Base-by-base conservation (phyloP, 1,140 invertebrate genomes). In the Drosophila yakuba region DNA sequence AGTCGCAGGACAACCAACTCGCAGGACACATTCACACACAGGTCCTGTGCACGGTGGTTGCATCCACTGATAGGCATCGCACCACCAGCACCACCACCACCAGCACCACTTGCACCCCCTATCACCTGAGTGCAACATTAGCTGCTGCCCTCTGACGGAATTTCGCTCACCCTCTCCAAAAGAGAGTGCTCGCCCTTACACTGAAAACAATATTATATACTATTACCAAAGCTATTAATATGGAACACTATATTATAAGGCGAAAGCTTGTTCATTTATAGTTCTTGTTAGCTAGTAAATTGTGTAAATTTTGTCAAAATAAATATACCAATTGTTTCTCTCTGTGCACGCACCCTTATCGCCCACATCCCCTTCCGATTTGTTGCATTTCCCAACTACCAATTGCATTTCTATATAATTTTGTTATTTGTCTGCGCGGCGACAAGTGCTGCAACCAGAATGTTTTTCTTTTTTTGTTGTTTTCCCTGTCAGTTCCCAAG, bases 361-460 rank as follows among this genome's bases (percentile, higher is more conserved):
- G 2, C 11, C 15, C 10, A 47, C 60, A 59, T 64, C 23, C 41
- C 41, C 61, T 38, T 15, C 32, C 62, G 28, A 76, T 57, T 79
- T 57, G 57, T 59, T 66, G 38, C 32, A 47, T 58, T 88, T 64
- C 59, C 78, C 66, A 54, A 48, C 51, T 73, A 36, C 54, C 58
- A 17, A 68, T 78, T 58, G 61, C 73, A 81, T 78, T 88, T 88
- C 83, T 79, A 76, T 82, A 88, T 86, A 76, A 86, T 80, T 88
- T 88, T 57, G 47, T 80, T 89, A 89, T 89, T 84, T 83, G 60
- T 51, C 80, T 83, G 80, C 63, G 39, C 57, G 52, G 66, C 71
- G 63, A 88, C 84, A 89, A 88, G 84, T 86, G 79, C 68, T 43
- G 38, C 41, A 59, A 43, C 15, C 54, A 39, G 8, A 54, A 75